Evolutionary conservation across 1,140 invertebrate genomes (phyloP), one percentile per base, ranked within the genome.

Genomic region (Cataglyphis hispanica): DNA sequence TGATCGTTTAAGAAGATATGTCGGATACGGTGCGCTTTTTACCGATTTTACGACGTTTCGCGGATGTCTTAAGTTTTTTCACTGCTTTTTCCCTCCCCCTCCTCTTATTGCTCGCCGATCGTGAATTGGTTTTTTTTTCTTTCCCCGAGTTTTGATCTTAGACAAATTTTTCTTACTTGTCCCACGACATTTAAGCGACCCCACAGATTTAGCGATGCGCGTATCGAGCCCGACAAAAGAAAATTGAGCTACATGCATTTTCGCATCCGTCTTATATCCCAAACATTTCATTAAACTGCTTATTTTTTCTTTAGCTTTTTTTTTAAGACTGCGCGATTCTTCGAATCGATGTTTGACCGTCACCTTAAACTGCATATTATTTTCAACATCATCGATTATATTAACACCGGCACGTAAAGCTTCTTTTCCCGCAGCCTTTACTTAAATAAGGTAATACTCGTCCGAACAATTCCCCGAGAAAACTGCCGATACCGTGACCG

Each of bases 271-370:
- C 27, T 46, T 77, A 77, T 77, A 63, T 34, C 58, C 25, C 25
- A 40, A 63, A 0, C 8, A 1, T 1, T 19, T 43, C 25, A 77
- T 63, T 2, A 77, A 5, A 1, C 7, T 31, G 5, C 0, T 77
- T 31, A 63, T 63, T 63, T 75, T 61, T 61, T 75, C 53, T 25
- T 72, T 6, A 0, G n/a, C 53, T 56, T 75, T 58, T 75, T 50
- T 75, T 7, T 75, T 75, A 0, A 60, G 13, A 19, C 60, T 60
- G 1, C 2, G 0, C n/a, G 53, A 75, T 75, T 75, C 70, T 22
- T 8, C 3, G 11, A 56, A n/a, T 1, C 46, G n/a, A 5, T 37
- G 5, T 37, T 16, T 50, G 19, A 34, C 0, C 7, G 40, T 19
- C 7, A 34, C 60, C 2, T 53, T 50, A 0, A 64, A 37, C 11